Evolutionary conservation across 35 echinoderm and acorn worm species (phyloP).

Genomic region (Lytechinus pictus): DNA sequence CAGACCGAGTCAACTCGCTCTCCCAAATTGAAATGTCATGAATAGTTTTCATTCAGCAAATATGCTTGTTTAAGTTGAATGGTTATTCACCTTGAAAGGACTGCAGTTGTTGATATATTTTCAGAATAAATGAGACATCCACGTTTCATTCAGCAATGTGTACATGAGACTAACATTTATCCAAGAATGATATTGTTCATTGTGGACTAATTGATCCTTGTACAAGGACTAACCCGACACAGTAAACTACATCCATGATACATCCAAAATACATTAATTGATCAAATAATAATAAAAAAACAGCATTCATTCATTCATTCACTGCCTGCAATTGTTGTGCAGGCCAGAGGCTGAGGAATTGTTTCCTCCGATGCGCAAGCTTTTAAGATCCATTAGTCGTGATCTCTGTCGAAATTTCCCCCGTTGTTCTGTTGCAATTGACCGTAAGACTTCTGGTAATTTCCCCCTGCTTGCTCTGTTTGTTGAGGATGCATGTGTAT

Average conservation of each 20-base stretch:
- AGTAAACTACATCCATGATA: neutral
- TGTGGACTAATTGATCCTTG: neutral
- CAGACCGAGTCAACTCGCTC: no score
- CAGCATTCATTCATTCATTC: neutral
- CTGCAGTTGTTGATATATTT: neutral
- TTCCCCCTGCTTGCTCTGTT: neutral
- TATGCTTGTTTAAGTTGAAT: neutral
- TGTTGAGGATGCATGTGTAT: neutral
- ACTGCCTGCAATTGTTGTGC: neutral
- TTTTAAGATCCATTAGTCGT: conserved; percentile 43
- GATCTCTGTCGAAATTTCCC: neutral
- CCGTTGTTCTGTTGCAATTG: neutral
- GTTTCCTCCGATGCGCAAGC: neutral
- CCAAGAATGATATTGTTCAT: neutral
- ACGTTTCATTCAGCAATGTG: neutral
- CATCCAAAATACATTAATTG: neutral
- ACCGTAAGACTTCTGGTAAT: conserved; percentile 18
- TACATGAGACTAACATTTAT: neutral
- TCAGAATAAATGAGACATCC: neutral
- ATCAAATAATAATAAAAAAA: neutral
- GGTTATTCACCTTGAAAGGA: neutral
- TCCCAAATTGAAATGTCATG: neutral
- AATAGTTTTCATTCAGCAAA: neutral
- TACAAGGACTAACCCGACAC: neutral
- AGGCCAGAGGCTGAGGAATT: neutral